These are phyloP conservation scores for Agelaius phoeniceus DNA, from an alignment of 2,113 vertebrate genomes.

Conservation along the genomic window DNA sequence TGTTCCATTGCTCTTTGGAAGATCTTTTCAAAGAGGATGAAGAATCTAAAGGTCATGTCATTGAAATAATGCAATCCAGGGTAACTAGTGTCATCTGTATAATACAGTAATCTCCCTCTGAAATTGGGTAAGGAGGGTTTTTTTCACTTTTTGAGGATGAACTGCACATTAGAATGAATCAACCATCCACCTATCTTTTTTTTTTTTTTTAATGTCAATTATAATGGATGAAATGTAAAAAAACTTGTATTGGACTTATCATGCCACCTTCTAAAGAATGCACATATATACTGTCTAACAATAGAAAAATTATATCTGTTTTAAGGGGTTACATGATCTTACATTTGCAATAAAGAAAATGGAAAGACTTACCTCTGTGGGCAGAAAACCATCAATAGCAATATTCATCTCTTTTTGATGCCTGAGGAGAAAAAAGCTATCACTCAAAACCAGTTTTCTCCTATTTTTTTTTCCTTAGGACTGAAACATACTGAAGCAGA, in stretches of 20 bases:
- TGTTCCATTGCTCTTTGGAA: constrained; percentile 26
- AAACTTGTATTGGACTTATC: background rate
- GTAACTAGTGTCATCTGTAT: constrained; percentile 17
- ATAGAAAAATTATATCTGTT: background rate
- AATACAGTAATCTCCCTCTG: background rate
- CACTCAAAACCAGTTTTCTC: background rate
- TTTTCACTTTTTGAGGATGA: background rate
- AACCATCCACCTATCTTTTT: background rate
- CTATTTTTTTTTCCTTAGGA: background rate
- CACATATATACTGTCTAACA: background rate
- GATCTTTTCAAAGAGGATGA: constrained; percentile 21
- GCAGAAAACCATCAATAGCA: background rate
- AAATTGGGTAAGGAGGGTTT: background rate
- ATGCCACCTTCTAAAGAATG: background rate
- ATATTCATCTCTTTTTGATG: background rate
- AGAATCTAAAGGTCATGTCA: constrained; percentile 56
- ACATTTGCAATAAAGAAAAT: background rate
- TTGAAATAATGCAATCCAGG: constrained; percentile 18
- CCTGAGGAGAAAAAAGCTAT: background rate
- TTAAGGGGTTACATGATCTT: background rate
- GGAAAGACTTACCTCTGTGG: background rate
- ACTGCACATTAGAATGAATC: background rate
- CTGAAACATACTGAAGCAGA: background rate
- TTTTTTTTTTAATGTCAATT: background rate
- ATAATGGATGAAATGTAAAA: background rate